Evolutionary conservation across 2,113 vertebrate species (phyloP).

Genomic region (Peromyscus californicus): DNA sequence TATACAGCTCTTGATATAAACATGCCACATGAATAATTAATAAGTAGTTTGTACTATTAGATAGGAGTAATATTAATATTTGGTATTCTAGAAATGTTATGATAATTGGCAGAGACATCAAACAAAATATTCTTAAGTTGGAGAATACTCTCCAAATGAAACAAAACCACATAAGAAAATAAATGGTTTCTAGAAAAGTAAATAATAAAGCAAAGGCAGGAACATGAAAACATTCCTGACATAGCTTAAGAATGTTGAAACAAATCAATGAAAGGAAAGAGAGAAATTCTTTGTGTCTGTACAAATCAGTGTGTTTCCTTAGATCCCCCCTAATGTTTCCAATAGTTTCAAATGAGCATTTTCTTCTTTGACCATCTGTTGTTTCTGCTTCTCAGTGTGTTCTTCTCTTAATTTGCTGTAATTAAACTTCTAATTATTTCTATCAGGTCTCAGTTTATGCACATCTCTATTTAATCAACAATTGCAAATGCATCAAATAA

Average conservation of each 20-base stretch:
- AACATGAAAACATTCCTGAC: constrained; percentile 59
- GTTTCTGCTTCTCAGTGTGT: constrained; percentile 67
- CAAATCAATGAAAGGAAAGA: neutral
- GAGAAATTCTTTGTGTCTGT: constrained; percentile 5
- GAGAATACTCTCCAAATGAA: constrained; percentile 35
- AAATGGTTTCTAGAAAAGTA: neutral
- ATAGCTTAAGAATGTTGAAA: constrained; percentile 24
- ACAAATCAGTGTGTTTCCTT: neutral
- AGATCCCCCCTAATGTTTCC: constrained; percentile 30
- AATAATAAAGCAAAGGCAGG: neutral
- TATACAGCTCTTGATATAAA: neutral
- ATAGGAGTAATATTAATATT: neutral
- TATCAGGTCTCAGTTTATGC: constrained; percentile 59
- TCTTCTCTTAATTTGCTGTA: constrained; percentile 74
- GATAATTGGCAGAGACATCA: neutral
- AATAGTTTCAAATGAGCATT: constrained; percentile 63
- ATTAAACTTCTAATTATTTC: constrained; percentile 79
- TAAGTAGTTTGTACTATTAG: neutral
- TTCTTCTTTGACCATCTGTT: constrained; percentile 74
- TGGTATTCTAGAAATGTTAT: neutral
- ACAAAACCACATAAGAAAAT: constrained; percentile 50
- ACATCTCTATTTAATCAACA: constrained; percentile 69
- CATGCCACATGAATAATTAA: neutral
- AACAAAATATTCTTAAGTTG: constrained; percentile 1
- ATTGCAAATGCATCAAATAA: constrained; percentile 58